phyloP scores from a whole-genome alignment of 2,888 invertebrate genomes.

The Mesorhabditis spiculigera region DNA sequence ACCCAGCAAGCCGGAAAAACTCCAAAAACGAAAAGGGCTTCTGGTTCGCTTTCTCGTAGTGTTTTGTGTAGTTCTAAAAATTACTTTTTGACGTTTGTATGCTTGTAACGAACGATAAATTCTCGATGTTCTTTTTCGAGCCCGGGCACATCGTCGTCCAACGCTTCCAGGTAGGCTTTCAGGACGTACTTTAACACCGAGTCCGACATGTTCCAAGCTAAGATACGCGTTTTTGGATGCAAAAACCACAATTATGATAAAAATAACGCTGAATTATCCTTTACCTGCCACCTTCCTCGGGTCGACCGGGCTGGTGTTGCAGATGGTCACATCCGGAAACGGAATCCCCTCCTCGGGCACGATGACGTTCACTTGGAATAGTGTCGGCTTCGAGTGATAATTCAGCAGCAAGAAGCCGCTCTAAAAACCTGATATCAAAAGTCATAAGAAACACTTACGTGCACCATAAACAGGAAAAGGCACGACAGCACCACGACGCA shows the following conservation, averaged over 20 bases:
- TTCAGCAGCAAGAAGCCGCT: conserved; percentile 39
- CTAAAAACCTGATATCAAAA: conserved; percentile 20
- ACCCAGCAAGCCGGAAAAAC: conserved; percentile 25
- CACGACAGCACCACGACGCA: conserved; percentile 40
- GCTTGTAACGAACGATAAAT: conserved; percentile 7
- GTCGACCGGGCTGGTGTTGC: conserved; percentile 21
- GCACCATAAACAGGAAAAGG: conserved; percentile 43
- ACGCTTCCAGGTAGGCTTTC: conserved; percentile 12
- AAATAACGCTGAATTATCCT: neutral
- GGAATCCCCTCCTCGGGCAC: conserved; percentile 31
- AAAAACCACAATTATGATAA: too few relatives aligned
- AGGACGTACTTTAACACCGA: conserved; percentile 23
- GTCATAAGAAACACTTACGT: conserved; percentile 22
- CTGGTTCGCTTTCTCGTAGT: conserved; percentile 8
- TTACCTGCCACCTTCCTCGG: conserved; percentile 14
- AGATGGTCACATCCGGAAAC: conserved; percentile 40
- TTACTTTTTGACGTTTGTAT: conserved; percentile 11
- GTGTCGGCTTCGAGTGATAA: conserved; percentile 43
- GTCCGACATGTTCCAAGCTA: conserved; percentile 25
- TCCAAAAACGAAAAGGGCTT: conserved; percentile 17
- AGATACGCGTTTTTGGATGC: neutral
- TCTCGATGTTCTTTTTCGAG: conserved; percentile 9
- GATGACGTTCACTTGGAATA: conserved; percentile 41
- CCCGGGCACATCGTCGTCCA: neutral
- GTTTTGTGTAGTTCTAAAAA: neutral